A percentile compares a stretch with the other conserved stretches of the same genome.
phyloP scores from a whole-genome alignment of 2,797 vertebrate species.

The Cyclopterus lumpus region DNA sequence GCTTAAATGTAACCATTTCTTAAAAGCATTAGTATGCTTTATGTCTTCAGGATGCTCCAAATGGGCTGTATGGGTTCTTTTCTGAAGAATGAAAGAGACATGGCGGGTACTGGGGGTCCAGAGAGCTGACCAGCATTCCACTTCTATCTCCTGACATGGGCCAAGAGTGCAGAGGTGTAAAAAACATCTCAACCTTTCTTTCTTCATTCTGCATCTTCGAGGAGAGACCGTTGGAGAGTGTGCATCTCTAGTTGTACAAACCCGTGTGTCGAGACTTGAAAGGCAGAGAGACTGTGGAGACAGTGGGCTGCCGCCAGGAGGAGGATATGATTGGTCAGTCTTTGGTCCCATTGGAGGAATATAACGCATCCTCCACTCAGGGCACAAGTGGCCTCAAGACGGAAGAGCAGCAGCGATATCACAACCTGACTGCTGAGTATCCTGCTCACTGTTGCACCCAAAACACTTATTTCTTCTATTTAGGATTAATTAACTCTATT shows the following conservation, averaged over 20 bases:
- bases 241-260: background rate
- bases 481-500: background rate
- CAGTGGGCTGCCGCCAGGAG: background rate
- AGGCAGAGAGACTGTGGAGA: background rate
- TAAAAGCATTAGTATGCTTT: background rate
- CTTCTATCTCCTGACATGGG: background rate
- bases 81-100: background rate
- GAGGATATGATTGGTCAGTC: background rate
- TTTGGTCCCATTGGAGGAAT: background rate
- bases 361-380: background rate
- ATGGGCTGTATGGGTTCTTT: background rate
- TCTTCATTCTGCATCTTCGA: background rate
- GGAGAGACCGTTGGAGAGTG: background rate
- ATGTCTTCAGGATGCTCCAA: background rate
- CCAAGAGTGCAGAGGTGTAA: background rate
- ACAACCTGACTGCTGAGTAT: background rate
- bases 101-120: background rate
- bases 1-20: background rate
- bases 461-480: background rate
- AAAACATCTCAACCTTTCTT: slow-evolving; percentile 1
- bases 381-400: background rate
- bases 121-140: background rate
- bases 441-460: background rate
- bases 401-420: background rate
- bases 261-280: slow-evolving; percentile 9